Base-by-base conservation (phyloP, 2,797 vertebrate genomes). In the Acanthopagrus latus region DNA sequence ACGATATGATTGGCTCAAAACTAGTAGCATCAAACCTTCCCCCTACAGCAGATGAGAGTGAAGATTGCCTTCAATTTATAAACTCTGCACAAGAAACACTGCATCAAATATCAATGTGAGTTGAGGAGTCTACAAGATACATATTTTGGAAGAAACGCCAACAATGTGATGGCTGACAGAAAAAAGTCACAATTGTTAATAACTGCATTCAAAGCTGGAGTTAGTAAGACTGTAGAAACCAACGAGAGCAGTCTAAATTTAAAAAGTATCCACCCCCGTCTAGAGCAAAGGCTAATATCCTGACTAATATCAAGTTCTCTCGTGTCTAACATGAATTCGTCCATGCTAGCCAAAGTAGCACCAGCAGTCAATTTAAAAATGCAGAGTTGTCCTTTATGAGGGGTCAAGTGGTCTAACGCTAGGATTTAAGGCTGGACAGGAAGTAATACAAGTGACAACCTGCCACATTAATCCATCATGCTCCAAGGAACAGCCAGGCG, bases 391-490 rank as follows among this genome's bases (percentile, higher is more conserved):
- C 56, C 52, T 51, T 52, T 7, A 54, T 65, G 43, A 62, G 79
- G 29, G 60, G 54, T 75, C 52, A 68, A 70, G 75, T 82, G 72
- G 74, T 67, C 64, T 71, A 77, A 77, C 41, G 68, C 64, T 14
- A 7, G 57, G 66, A 72, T 78, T 74, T 82, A 86, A 88, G 57
- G 73, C 73, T 23, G 20, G 47, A 16, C 75, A 76, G 82, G 70
- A 81, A 84, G 74, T 88, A 78, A 86, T 57, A 88, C 85, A 85
- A 78, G 50, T 62, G 18, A 81, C 85, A 83, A 75, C 73, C 81
- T 66, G 81, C 69, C 47, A 71, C 57, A 71, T 56, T 89, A 88
- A 91, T 83, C 86, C 88, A 84, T 82, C 79, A 50, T 65, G 79
- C 81, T 88, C 70, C 71, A 43, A 82, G 87, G 83, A 82, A 82